A percentile compares a stretch with the other conserved stretches of the same genome.
phyloP scores from a whole-genome alignment of 2,113 vertebrate genomes.

The Andinoacara biseriatus region DNA sequence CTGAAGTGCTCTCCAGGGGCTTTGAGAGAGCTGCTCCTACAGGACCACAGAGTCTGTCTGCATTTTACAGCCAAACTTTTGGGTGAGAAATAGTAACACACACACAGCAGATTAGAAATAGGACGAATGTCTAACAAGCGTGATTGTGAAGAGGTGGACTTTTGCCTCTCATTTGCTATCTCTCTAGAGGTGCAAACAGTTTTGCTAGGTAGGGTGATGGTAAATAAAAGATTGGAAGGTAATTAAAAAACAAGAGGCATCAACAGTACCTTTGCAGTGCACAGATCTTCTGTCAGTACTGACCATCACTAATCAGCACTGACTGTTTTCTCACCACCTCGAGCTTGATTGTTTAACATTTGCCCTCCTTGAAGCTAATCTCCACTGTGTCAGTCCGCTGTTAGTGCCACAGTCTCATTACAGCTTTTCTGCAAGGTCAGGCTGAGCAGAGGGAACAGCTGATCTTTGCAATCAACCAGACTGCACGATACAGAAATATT shows the following conservation, averaged over 20 bases:
- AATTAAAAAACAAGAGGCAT: background rate
- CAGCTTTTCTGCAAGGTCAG: background rate
- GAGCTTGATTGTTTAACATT: background rate
- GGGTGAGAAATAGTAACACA: slow-evolving; percentile 82
- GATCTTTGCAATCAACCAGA: background rate
- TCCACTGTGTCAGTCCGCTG: background rate
- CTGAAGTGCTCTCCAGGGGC: slow-evolving; percentile 77
- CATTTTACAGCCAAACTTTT: slow-evolving; percentile 83
- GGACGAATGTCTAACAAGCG: background rate
- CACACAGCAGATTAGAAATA: background rate
- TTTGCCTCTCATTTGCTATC: background rate
- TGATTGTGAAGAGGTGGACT: background rate
- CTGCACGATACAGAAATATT: background rate
- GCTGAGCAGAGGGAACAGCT: background rate
- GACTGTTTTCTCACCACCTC: background rate
- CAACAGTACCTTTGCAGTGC: background rate
- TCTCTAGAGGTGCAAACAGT: background rate
- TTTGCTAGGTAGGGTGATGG: background rate
- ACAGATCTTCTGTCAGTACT: background rate
- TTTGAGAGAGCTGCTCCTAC: slow-evolving; percentile 79
- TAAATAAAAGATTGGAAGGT: background rate
- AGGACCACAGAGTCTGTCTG: slow-evolving; percentile 81
- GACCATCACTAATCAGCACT: background rate
- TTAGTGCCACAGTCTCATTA: slow-evolving; percentile 1
- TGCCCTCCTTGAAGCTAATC: background rate